These are phyloP conservation scores for Lepilemur septentrionalis DNA, from an alignment of 2,797 vertebrate genomes.

Conservation along the genomic window DNA sequence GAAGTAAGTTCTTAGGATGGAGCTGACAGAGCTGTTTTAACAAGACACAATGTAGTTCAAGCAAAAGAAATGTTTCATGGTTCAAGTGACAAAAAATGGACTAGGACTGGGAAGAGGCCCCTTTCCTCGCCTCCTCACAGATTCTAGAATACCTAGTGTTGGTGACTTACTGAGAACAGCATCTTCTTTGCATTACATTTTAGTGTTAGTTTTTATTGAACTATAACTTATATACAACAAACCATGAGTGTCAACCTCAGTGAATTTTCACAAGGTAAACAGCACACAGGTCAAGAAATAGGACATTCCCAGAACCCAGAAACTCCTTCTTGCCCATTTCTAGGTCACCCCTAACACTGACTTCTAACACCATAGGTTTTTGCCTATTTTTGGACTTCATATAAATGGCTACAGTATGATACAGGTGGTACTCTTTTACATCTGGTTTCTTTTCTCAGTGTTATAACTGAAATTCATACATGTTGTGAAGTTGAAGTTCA, in stretches of 20 bases:
- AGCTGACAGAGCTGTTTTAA: background rate
- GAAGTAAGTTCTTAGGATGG: background rate
- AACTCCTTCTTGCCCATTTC: background rate
- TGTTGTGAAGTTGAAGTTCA: background rate
- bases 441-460: background rate
- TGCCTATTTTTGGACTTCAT: background rate
- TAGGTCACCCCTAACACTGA: background rate
- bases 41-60: background rate
- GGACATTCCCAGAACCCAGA: background rate
- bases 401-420: background rate
- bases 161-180: background rate
- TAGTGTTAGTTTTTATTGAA: background rate
- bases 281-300: background rate
- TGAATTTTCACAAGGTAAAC: background rate
- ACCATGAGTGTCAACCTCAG: background rate
- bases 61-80: background rate
- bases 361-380: background rate
- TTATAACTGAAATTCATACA: background rate
- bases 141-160: background rate
- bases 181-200: background rate
- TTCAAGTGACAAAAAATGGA: background rate
- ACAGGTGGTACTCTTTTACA: background rate
- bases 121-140: background rate
- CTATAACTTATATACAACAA: background rate
- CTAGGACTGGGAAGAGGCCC: background rate